Conservation (phyloP, 2,888 invertebrate species). For the Ptychoptera contaminata region DNA sequence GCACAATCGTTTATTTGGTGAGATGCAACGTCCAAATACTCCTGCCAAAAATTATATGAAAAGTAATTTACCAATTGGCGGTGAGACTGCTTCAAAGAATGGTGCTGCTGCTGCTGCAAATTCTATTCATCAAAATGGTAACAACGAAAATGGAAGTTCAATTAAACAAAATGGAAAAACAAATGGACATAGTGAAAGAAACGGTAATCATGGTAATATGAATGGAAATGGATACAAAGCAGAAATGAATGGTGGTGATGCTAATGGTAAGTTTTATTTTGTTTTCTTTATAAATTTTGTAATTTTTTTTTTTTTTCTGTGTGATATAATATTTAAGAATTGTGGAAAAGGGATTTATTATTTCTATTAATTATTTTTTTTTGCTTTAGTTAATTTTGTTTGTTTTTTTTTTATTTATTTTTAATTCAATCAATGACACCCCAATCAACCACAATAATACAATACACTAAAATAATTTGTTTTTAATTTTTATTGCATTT, state of each 20-base stretch:
- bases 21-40: conserved; percentile 34
- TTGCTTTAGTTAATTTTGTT: too few species aligned
- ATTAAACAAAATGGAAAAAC: not conserved
- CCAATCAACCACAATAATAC: too few species aligned
- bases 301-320: too few species aligned
- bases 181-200: conserved; percentile 18
- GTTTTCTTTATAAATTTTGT: too few species aligned
- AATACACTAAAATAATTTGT: too few species aligned
- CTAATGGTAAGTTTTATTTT: not conserved
- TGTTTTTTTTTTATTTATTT: too few species aligned
- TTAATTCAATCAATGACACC: too few species aligned
- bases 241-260: conserved; percentile 5
- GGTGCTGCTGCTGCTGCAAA: conserved; percentile 1
- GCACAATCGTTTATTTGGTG: conserved; percentile 39
- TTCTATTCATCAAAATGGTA: conserved; percentile 1
- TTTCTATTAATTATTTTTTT: too few species aligned
- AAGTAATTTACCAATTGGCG: conserved; percentile 37
- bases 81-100: conserved; percentile 20
- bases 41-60: conserved; percentile 38
- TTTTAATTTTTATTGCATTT: too few species aligned
- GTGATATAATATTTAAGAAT: too few species aligned
- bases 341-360: too few species aligned
- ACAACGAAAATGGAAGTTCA: not conserved
- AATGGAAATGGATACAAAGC: not conserved
- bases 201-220: conserved; percentile 9